phyloP scores from a whole-genome alignment of 2,113 vertebrate genomes.

The Zootoca vivipara region DNA sequence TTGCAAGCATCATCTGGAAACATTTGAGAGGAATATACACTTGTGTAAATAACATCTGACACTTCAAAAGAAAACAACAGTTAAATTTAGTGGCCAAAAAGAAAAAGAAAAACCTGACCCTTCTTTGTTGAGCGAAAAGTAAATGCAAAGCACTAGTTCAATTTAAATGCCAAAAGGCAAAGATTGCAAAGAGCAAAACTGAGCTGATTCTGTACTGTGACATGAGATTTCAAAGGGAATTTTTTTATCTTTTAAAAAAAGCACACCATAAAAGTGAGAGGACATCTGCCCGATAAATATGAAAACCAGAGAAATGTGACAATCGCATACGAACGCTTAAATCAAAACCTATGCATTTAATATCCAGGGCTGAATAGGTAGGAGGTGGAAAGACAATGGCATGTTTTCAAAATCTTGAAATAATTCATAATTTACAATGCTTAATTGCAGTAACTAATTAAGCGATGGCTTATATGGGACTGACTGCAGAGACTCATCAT shows the following conservation, averaged over 20 bases:
- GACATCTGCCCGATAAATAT: neutral
- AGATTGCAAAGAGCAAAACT: neutral
- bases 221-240: neutral
- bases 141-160: neutral
- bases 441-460: neutral
- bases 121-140: neutral
- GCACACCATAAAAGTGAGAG: neutral
- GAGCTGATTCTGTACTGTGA: neutral
- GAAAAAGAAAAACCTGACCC: neutral
- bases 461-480: neutral
- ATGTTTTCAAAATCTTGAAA: neutral
- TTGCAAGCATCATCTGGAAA: slow-evolving; percentile 11
- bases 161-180: slow-evolving; percentile 15
- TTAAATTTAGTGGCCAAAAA: neutral
- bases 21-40: neutral
- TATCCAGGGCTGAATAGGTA: neutral
- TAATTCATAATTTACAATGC: neutral
- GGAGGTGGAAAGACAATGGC: neutral
- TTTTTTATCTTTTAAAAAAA: neutral
- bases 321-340: neutral
- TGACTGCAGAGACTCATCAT: neutral
- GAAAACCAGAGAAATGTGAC: neutral
- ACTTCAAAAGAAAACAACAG: slow-evolving; percentile 18
- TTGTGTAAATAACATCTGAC: slow-evolving; percentile 21
- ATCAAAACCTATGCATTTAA: neutral